A percentile compares a stretch with the other conserved stretches of the same genome.
Conservation (phyloP, 2,888 invertebrate genomes). For the Hermaeophaga mercurialis region DNA sequence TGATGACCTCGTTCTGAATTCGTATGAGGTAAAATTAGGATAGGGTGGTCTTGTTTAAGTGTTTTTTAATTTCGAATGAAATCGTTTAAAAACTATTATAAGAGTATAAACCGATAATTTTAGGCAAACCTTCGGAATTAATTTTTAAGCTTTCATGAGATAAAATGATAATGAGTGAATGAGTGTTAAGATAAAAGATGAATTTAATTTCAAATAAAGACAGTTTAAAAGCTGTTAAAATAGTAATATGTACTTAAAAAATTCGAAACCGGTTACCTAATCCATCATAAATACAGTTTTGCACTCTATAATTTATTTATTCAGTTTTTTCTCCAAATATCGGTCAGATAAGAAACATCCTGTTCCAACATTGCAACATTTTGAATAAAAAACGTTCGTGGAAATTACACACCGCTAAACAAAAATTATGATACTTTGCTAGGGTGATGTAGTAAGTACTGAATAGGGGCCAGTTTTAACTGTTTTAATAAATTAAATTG, state of each 20-base stretch:
- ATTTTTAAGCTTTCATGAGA: too few species aligned
- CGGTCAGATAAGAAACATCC: not conserved
- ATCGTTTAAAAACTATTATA: too few species aligned
- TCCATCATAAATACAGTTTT: too few species aligned
- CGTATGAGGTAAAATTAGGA: not conserved
- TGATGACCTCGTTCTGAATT: not conserved
- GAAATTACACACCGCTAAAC: constrained; percentile 1
- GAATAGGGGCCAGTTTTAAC: not conserved
- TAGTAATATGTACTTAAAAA: not conserved
- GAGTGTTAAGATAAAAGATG: too few species aligned
- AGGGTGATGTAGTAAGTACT: not conserved
- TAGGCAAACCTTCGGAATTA: too few species aligned
- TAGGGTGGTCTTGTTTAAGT: not conserved
- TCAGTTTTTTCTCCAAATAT: not conserved
- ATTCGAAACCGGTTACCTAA: too few species aligned
- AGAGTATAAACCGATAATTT: too few species aligned
- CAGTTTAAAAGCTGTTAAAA: not conserved
- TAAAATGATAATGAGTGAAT: too few species aligned
- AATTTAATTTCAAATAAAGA: not conserved
- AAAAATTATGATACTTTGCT: constrained; percentile 1
- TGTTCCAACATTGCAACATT: constrained; percentile 4
- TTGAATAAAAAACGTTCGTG: not conserved
- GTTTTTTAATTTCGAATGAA: not conserved
- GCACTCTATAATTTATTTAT: not conserved
- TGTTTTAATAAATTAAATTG: not conserved